These are phyloP conservation scores for Leistus spinibarbis DNA, from an alignment of 2,888 invertebrate genomes.

Conservation along the genomic window DNA sequence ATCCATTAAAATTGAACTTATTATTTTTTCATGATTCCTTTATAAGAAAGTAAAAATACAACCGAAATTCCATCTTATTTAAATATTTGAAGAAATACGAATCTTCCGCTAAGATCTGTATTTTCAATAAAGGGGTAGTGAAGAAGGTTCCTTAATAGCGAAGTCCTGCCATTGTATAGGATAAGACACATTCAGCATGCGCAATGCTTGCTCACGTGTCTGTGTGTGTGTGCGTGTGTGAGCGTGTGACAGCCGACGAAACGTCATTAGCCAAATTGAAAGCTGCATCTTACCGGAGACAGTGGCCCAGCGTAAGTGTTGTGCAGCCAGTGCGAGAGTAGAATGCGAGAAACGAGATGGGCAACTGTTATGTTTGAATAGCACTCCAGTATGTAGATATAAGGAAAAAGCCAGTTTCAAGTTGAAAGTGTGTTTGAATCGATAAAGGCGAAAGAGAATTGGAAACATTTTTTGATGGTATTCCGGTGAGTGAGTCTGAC, in stretches of 20 bases:
- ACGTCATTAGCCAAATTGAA: slow-evolving; percentile 60
- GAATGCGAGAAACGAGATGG: slow-evolving; percentile 45
- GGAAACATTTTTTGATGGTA: slow-evolving; percentile 44
- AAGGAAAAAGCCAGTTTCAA: slow-evolving; percentile 52
- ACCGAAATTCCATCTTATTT: too few relatives aligned
- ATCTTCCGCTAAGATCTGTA: too few relatives aligned
- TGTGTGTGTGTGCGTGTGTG: slow-evolving; percentile 36
- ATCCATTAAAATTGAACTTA: too few relatives aligned
- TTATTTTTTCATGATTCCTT: too few relatives aligned
- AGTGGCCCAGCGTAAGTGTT: slow-evolving; percentile 46
- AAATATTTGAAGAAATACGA: too few relatives aligned
- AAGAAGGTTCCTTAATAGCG: too few relatives aligned
- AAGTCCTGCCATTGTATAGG: neutral
- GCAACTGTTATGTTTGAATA: slow-evolving; percentile 54
- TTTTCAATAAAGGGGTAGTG: too few relatives aligned
- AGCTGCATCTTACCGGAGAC: slow-evolving; percentile 57
- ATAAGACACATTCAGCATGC: neutral
- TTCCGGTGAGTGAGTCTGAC: slow-evolving; percentile 12
- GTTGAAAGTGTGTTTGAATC: slow-evolving; percentile 54
- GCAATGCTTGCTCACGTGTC: slow-evolving; percentile 5
- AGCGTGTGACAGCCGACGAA: slow-evolving; percentile 57
- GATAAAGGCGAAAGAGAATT: slow-evolving; percentile 54
- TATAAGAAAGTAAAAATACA: too few relatives aligned
- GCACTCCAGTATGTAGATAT: slow-evolving; percentile 58
- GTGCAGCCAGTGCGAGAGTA: slow-evolving; percentile 44